These are phyloP conservation scores for Lasioglossum leucozonium DNA, from an alignment of 2,888 invertebrate genomes.

Conservation along the genomic window DNA sequence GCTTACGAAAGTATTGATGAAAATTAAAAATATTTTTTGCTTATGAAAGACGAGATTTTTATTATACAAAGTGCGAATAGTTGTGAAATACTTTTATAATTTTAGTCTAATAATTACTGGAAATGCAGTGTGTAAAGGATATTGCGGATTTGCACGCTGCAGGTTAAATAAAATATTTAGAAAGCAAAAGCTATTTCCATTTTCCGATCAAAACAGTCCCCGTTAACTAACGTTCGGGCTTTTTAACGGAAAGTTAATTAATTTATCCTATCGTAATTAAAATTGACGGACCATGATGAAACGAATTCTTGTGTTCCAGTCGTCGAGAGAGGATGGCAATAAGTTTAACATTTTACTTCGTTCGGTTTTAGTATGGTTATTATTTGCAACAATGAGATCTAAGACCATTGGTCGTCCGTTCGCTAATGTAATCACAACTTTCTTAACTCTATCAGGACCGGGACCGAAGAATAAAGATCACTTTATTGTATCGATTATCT, in stretches of 20 bases:
- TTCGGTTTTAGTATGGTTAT: not conserved
- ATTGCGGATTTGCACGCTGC: not conserved
- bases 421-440: not conserved
- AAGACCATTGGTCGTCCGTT: not conserved
- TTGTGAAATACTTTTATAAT: too few relatives aligned
- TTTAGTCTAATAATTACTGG: too few relatives aligned
- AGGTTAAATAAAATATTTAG: not conserved
- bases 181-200: not conserved
- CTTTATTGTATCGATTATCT: not conserved
- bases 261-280: not conserved
- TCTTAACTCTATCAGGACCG: not conserved
- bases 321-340: not conserved
- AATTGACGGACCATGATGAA: not conserved
- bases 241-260: not conserved
- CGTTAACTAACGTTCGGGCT: too few relatives aligned
- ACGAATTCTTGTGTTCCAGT: not conserved
- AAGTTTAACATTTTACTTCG: not conserved
- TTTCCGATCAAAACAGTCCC: not conserved
- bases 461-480: too few relatives aligned
- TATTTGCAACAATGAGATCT: not conserved
- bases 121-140: not conserved
- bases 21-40: too few relatives aligned
- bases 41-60: not conserved
- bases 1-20: too few relatives aligned
- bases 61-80: too few relatives aligned